Evolutionary conservation across 2,113 vertebrate genomes (phyloP), one percentile per base, ranked within the genome.

Genomic region (Lampris incognitus): DNA sequence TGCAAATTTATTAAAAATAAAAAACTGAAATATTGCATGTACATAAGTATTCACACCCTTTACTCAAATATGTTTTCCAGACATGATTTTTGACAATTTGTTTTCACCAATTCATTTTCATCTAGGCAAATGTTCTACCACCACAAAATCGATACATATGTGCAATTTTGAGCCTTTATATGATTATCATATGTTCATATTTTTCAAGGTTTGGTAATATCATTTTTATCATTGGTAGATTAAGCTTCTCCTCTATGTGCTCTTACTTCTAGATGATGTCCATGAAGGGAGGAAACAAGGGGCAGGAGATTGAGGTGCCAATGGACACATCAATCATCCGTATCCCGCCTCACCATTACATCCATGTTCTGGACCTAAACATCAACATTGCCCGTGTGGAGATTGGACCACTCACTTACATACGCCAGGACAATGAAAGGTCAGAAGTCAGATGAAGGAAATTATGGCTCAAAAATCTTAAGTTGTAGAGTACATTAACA

Each of bases 341-440:
- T 38, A 97, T 98, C 79, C 96, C 97, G 0, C 96, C 97, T 0
- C 96, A 97, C 72, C 91, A 97, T 85, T 97, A 96, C 84, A 96
- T 97, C 88, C 97, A 97, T 0, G 95, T 97, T 0, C 81, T 98
- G 90, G 97, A 97, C 93, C 96, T 96, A 92, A 97, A 97, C 90
- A 96, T 94, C 77, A 97, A 97, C 4, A 96, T 97, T 75, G 95
- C 95, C 72, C 95, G 89, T 0, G 95, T 97, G 83, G 96, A 97
- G 90, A 88, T 94, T 0, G 96, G 97, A 4, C 96, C 97, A 2
- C 95, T 95, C 76, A 97, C 96, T 50, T 97, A 96, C 83, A 97
- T 97, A 90, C 95, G 96, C 1, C 96, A 97, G 89, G 96, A 97
- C 91, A 96, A 98, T 13, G 97, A 98, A 72, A 94, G 96, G 97